phyloP scores from a whole-genome alignment of 2,113 vertebrate species.

The Euleptes europaea region DNA sequence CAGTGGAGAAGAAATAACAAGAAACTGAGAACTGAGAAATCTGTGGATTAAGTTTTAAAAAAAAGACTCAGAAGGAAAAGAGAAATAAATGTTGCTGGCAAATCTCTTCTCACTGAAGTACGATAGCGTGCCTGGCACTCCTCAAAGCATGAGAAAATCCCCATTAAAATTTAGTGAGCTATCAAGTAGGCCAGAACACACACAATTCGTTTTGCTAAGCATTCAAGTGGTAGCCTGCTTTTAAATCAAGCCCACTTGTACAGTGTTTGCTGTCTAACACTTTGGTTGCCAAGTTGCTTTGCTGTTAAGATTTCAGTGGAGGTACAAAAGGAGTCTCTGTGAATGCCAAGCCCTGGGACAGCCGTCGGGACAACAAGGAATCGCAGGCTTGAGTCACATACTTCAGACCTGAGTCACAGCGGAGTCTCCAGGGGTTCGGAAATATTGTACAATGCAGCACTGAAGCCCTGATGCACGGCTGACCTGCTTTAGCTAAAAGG shows the following conservation, averaged over 20 bases:
- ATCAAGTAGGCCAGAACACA: neutral
- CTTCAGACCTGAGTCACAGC: neutral
- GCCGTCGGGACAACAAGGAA: neutral
- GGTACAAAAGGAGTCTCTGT: rapidly evolving
- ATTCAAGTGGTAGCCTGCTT: neutral
- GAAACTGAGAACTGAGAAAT: constrained; percentile 49
- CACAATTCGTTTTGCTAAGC: neutral
- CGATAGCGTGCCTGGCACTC: rapidly evolving
- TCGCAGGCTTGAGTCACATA: neutral
- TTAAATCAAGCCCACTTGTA: neutral
- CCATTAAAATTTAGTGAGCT: neutral
- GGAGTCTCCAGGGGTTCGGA: constrained; percentile 29
- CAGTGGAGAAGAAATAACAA: constrained; percentile 51
- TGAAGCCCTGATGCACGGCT: constrained; percentile 55
- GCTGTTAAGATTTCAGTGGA: rapidly evolving
- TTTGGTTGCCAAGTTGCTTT: rapidly evolving
- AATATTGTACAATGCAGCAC: constrained; percentile 31
- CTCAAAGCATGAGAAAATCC: neutral
- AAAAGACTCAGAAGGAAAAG: constrained; percentile 34
- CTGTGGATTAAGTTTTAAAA: constrained; percentile 35
- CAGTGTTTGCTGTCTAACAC: neutral
- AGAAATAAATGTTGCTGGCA: constrained; percentile 25
- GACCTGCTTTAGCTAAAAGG: constrained; percentile 62
- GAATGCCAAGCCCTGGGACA: rapidly evolving
- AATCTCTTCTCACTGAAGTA: constrained; percentile 11